These are phyloP conservation scores for Charaxes varanes DNA, from an alignment of 1,140 invertebrate genomes.

Conservation along the genomic window DNA sequence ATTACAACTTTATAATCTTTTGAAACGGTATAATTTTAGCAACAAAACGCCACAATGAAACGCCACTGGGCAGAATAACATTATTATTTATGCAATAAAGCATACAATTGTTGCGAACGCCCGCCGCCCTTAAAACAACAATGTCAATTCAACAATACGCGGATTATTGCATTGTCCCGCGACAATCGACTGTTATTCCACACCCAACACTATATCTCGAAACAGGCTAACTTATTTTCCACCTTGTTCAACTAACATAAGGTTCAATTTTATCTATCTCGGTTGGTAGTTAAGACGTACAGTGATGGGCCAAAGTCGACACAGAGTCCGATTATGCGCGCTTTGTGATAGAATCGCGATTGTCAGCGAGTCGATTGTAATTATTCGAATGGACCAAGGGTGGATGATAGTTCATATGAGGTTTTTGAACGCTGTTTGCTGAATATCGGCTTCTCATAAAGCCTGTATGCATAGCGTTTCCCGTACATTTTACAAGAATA, in stretches of 20 bases:
- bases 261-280: conserved; percentile 27
- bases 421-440: conserved; percentile 53
- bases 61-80: conserved; percentile 56
- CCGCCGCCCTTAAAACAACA: conserved; percentile 71
- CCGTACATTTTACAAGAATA: too few species aligned
- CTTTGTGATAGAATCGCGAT: conserved; percentile 71
- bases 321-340: conserved; percentile 67
- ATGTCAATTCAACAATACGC: conserved; percentile 68
- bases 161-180: conserved; percentile 70
- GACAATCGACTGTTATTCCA: conserved; percentile 49
- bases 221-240: conserved; percentile 10
- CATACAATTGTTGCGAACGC: conserved; percentile 61
- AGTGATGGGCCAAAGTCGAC: conserved; percentile 35
- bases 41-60: conserved; percentile 57
- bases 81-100: conserved; percentile 73
- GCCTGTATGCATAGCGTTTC: too few species aligned
- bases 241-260: conserved; percentile 17
- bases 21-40: conserved; percentile 40
- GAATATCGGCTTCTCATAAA: conserved; percentile 28
- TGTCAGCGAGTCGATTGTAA: conserved; percentile 70
- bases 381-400: conserved; percentile 61
- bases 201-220: conserved; percentile 37
- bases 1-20: conserved; percentile 31
- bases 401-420: conserved; percentile 55
- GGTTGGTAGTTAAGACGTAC: conserved; percentile 31